Base-by-base conservation (phyloP, 2,113 vertebrate species). In the Casuarius casuarius region DNA sequence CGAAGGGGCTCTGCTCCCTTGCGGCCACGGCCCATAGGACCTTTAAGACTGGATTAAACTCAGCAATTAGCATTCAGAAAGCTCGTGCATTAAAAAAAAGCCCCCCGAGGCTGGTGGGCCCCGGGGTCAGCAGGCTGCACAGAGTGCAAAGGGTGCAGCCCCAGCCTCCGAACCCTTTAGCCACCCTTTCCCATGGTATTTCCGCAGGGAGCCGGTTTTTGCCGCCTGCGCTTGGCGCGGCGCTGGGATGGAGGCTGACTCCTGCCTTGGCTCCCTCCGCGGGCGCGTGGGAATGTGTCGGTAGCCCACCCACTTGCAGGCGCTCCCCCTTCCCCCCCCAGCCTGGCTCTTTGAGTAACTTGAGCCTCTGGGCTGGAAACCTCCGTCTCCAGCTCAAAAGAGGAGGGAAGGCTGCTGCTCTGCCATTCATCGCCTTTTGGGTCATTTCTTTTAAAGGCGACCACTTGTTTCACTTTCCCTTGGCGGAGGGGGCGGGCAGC, bases 311-410 rank as follows among this genome's bases (percentile, higher is more conserved):
- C 65, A 8, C 38, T 5, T 0, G 25, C 5, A 3, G 23, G 12
- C 23, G 35, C 35, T 77, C 28, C 46, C 67, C 48, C 0, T 0
- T 25, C 35, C 62, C 44, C 23, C 49, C 74, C 48, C 78, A 83
- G 80, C 48, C 91, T 78, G 72, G 42, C 94, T 79, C 93, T 93
- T 94, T 79, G 91, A 85, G 86, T 72, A 93, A 97, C 67, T 19
- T 49, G 86, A 95, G 80, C 83, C 83, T 58, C 56, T 3, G 0
- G 22, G 54, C 40, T 80, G 74, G 82, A 91, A 77, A 84, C 33
- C 82, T 21, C 66, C 19, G 42, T 40, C 66, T 79, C 44, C 42
- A n/a, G 19, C 33, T 61, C 10, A n/a, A 90, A 73, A 26, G 22
- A 58, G 42, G 76, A 52, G 61, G 25, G 12, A 66, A 91, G 80